phyloP scores from a whole-genome alignment of 2,888 invertebrate genomes.

The Macrosiphum euphorbiae region DNA sequence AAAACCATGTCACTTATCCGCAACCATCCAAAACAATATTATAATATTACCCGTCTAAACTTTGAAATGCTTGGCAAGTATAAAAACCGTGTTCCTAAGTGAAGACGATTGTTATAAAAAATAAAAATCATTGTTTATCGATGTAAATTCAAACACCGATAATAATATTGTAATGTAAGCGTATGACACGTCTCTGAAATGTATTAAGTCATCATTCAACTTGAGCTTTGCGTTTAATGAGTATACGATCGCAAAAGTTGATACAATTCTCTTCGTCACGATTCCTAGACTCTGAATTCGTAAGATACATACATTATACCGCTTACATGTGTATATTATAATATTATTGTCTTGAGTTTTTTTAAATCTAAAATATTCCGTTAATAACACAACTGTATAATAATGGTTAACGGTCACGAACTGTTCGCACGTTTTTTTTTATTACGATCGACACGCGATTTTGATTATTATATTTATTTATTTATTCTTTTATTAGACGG shows the following conservation, averaged over 20 bases:
- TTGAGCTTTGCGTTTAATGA: not conserved
- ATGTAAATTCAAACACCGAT: not conserved
- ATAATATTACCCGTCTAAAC: not conserved
- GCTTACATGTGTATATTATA: not conserved
- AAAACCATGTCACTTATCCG: not conserved
- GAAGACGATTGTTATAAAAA: not conserved
- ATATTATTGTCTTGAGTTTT: not conserved
- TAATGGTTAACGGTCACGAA: conserved; percentile 4
- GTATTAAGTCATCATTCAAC: not conserved
- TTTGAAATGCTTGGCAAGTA: not conserved
- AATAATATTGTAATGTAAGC: not conserved
- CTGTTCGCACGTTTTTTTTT: conserved; percentile 19
- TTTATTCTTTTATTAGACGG: not conserved
- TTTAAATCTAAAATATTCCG: conserved; percentile 4
- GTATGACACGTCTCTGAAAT: not conserved
- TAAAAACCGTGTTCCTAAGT: not conserved
- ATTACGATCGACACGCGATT: conserved; percentile 7
- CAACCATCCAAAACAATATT: not conserved
- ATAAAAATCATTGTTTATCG: not conserved
- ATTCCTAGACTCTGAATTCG: not conserved
- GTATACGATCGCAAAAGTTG: not conserved
- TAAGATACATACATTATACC: not conserved
- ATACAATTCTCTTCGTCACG: conserved; percentile 18
- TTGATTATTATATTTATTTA: not conserved
- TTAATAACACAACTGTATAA: not conserved